Evolutionary conservation across 2,797 vertebrate species (phyloP), one percentile per base, ranked within the genome.

Genomic region (Phrynocephalus guinanensis): DNA sequence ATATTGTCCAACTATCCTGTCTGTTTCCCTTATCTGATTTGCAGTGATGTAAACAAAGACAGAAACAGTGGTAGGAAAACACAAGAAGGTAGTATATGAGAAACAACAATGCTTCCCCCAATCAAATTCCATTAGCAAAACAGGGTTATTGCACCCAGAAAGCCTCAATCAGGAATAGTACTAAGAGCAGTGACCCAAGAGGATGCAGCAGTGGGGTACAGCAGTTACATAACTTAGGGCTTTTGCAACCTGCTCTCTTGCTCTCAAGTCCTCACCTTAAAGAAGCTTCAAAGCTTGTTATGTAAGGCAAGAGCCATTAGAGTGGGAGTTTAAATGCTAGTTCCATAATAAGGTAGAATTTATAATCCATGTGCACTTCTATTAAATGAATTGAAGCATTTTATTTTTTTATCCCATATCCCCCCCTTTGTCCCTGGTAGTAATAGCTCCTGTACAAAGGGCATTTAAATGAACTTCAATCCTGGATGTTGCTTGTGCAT

Each of bases 401-500:
- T 56, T 48, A 26, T 87, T 67, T 85, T 44, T 44, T 75, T 72
- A 87, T 79, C 70, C 48, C 13, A 81, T 91, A 91, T 91, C 33
- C 83, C 44, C 5, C 80, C 2, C 0, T 88, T 86, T 75, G 85
- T 82, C 48, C 80, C 60, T 87, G 91, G 15, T 67, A 79, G 86
- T 83, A 91, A 75, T 75, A 90, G 67, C 68, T 84, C 85, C 87
- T 88, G 30, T 87, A 87, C 48, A 82, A 71, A 83, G 15, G 8
- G 77, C 79, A 77, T 6, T 44, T 79, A 90, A 87, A 88, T 85
- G 68, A 90, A 86, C 73, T 87, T 81, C 66, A 87, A 77, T 87
- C 79, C 50, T 83, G 73, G 10, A 1, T 13, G 50, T 83, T 67
- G 60, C 84, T 10, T 56, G n/a, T 70, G 82, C 75, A 83, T 79